Evolutionary conservation across 2,797 vertebrate genomes (phyloP).

Genomic region (Cossypha polioptera): DNA sequence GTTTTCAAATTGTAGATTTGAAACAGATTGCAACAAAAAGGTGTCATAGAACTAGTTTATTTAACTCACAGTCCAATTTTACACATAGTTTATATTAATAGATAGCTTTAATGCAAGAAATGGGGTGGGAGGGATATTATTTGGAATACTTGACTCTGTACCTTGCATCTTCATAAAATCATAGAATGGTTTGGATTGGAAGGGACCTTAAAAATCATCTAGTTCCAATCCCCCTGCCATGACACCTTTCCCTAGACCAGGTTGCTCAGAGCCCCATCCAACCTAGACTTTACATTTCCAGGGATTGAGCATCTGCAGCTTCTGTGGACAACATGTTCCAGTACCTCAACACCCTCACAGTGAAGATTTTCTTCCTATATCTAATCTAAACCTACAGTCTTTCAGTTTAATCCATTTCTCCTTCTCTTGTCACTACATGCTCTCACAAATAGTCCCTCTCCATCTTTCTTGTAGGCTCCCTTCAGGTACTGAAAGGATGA

Average conservation of each 20-base stretch:
- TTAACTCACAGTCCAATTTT: neutral
- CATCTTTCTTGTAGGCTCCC: neutral
- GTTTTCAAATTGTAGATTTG: neutral
- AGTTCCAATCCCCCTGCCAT: neutral
- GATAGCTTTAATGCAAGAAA: neutral
- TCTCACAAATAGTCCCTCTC: neutral
- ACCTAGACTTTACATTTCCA: neutral
- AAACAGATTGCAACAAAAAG: neutral
- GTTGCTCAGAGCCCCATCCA: neutral
- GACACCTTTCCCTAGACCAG: neutral
- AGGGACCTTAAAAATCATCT: neutral
- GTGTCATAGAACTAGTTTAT: neutral
- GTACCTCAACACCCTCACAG: neutral
- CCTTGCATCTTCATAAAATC: neutral
- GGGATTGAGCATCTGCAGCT: neutral
- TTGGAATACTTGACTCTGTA: neutral
- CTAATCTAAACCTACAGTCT: neutral
- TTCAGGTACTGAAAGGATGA: neutral
- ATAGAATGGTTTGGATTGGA: neutral
- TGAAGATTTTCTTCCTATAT: neutral
- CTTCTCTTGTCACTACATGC: neutral
- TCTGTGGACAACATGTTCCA: neutral
- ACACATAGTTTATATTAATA: neutral
- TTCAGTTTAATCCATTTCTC: neutral
- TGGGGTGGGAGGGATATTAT: neutral